Conservation (phyloP, 2,113 vertebrate species). For the Thermophis baileyi region DNA sequence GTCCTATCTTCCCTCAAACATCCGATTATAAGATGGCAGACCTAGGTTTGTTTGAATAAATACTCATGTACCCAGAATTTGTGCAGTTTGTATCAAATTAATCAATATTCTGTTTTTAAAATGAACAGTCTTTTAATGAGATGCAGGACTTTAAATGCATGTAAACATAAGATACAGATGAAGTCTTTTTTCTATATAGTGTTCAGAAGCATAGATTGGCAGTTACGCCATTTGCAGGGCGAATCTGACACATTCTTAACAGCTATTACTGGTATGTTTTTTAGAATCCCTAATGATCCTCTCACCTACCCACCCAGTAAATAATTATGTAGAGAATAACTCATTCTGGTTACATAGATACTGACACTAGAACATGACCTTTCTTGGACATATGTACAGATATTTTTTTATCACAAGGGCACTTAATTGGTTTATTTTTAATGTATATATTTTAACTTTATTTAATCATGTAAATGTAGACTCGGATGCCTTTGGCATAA, state of each 20-base stretch:
- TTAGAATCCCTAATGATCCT: neutral
- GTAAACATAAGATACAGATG: neutral
- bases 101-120: neutral
- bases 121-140: neutral
- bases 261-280: neutral
- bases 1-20: neutral
- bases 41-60: neutral
- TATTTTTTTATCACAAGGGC: neutral
- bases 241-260: neutral
- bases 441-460: slow-evolving; percentile 21
- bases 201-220: neutral
- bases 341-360: neutral
- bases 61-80: neutral
- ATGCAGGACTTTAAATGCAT: neutral
- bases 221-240: neutral
- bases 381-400: neutral
- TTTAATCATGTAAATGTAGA: slow-evolving; percentile 17
- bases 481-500: neutral
- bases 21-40: neutral
- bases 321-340: neutral
- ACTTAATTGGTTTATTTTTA: slow-evolving; percentile 16
- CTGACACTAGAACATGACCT: neutral
- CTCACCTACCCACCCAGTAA: neutral
- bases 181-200: neutral
- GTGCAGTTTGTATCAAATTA: neutral